Percentiles rank a stretch among this genome's conserved stretches.
These are phyloP conservation scores for Heterodera schachtii DNA, from an alignment of 1,140 invertebrate species.

Conservation along the genomic window DNA sequence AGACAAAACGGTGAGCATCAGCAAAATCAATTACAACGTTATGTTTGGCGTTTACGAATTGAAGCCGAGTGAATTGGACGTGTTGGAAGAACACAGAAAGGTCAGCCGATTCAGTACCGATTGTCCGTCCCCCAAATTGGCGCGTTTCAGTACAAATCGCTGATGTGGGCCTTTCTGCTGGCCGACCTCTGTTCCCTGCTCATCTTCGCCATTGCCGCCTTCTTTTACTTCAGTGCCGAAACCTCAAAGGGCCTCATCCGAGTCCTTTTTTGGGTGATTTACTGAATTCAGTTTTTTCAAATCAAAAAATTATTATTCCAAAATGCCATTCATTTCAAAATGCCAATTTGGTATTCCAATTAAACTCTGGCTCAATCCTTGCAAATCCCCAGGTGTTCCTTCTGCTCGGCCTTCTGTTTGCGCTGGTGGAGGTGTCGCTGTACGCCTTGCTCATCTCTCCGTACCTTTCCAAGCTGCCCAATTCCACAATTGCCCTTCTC, in stretches of 20 bases:
- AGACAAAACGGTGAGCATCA: slow-evolving; percentile 55
- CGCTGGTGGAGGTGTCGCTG: slow-evolving; percentile 45
- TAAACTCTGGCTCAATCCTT: neutral
- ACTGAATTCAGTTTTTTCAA: neutral
- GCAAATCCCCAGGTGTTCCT: slow-evolving; percentile 45
- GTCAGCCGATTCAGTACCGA: slow-evolving; percentile 12
- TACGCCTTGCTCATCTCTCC: slow-evolving; percentile 54
- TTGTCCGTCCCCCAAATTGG: no score
- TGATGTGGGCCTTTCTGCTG: slow-evolving; percentile 55
- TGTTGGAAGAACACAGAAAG: slow-evolving; percentile 47
- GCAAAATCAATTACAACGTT: slow-evolving; percentile 53
- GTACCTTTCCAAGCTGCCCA: slow-evolving; percentile 43
- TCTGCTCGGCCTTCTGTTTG: slow-evolving; percentile 42
- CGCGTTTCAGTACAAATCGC: slow-evolving; percentile 59
- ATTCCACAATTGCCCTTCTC: slow-evolving; percentile 51
- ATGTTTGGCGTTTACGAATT: slow-evolving; percentile 45
- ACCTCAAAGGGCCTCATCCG: slow-evolving; percentile 35
- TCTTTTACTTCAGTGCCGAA: slow-evolving; percentile 56
- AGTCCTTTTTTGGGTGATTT: slow-evolving; percentile 58
- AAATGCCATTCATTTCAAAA: neutral
- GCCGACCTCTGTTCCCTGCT: slow-evolving; percentile 50
- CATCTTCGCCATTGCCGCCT: slow-evolving; percentile 44
- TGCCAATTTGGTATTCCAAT: slow-evolving; percentile 24
- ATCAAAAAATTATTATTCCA: slow-evolving; percentile 6
- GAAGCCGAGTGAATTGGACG: slow-evolving; percentile 39